A percentile compares a stretch with the other conserved stretches of the same genome.
These are phyloP conservation scores for Rotaria sp. DNA, from an alignment of 2,888 invertebrate genomes.

Conservation along the genomic window DNA sequence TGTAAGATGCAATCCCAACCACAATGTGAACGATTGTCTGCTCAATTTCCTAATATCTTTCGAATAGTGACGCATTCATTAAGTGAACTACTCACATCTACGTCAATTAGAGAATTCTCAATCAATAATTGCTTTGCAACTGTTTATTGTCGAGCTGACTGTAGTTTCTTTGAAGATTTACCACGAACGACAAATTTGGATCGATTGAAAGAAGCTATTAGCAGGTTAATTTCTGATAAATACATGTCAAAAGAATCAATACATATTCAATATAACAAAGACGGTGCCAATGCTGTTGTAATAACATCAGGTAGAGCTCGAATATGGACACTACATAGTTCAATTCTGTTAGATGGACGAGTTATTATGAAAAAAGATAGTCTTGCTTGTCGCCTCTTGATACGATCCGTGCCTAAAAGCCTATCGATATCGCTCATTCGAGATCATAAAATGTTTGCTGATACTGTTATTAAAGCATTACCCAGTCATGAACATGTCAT, in stretches of 20 bases:
- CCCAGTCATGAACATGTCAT: not conserved
- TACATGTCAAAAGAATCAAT: not conserved
- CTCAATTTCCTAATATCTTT: constrained; percentile 6
- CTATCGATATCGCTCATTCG: not conserved
- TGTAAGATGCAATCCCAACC: not conserved
- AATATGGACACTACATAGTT: not conserved
- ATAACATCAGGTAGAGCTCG: not conserved
- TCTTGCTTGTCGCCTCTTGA: not conserved
- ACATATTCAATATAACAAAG: not conserved
- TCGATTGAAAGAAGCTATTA: not conserved
- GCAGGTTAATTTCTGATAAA: not conserved
- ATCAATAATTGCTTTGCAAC: not conserved
- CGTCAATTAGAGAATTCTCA: not conserved
- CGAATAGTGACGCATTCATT: not conserved
- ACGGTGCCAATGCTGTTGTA: not conserved
- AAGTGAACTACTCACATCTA: not conserved
- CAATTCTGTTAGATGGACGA: not conserved
- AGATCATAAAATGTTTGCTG: not conserved
- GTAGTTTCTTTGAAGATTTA: constrained; percentile 11
- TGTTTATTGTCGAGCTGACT: constrained; percentile 9
- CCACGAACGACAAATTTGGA: not conserved
- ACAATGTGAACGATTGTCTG: not conserved
- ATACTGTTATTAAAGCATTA: not conserved
- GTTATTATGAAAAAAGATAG: not conserved
- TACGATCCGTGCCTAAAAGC: not conserved